Conservation (phyloP, 1,140 invertebrate genomes). For the Hydropsyche tenuis region DNA sequence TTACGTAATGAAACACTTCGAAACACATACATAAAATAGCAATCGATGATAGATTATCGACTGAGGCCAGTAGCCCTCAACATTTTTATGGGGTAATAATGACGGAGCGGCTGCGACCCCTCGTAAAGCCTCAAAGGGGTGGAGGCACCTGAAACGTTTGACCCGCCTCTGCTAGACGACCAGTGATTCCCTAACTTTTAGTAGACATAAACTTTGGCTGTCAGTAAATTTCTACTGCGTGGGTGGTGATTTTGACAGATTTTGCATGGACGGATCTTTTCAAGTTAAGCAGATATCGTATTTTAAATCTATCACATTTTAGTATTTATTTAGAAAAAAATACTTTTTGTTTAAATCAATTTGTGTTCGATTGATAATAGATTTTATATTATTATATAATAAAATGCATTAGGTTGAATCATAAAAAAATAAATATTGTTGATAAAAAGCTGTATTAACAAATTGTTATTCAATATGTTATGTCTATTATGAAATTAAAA, state of each 20-base stretch:
- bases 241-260: neutral
- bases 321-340: too few relatives aligned
- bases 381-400: too few relatives aligned
- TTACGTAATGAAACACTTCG: neutral
- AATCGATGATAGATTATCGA: constrained; percentile 16
- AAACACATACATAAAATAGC: neutral
- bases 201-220: neutral
- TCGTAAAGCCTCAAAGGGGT: neutral
- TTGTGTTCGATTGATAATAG: too few relatives aligned
- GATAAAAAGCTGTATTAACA: too few relatives aligned
- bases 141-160: neutral
- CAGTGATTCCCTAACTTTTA: constrained; percentile 7
- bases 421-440: too few relatives aligned
- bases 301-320: too few relatives aligned
- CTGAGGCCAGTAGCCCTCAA: constrained; percentile 6
- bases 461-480: too few relatives aligned
- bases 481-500: too few relatives aligned
- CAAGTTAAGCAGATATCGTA: too few relatives aligned
- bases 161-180: neutral
- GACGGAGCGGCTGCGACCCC: constrained; percentile 20
- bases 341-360: too few relatives aligned
- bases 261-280: too few relatives aligned
- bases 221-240: neutral
- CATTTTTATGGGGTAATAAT: constrained; percentile 32
- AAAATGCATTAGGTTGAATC: too few relatives aligned